Base-by-base conservation (phyloP, 2,797 vertebrate genomes). In the Podarcis siculus region DNA sequence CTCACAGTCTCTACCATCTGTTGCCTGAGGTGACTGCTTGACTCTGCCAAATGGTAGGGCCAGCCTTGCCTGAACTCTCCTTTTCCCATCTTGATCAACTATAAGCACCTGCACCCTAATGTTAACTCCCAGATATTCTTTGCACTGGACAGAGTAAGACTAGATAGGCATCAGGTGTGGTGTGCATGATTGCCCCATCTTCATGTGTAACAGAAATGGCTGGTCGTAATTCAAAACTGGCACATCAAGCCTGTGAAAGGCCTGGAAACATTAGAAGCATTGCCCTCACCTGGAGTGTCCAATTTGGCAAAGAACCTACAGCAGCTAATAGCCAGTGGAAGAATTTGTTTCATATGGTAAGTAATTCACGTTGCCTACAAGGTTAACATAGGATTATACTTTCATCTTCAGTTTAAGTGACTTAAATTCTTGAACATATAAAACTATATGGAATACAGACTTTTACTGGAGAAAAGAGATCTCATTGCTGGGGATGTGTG, bases 401-500 rank as follows among this genome's bases (percentile, higher is more conserved):
- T 86, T 4, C 3, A 10, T 79, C 67, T 89, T 87, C 5, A 79
- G 83, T 91, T 91, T 86, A 35, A 58, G 0, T 67, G 37, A 83
- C 32, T 79, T 77, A 32, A 5, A 10, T 82, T 82, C 78, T 5
- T n/a, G 82, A 87, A 77, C 0, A 6, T 67, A 82, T 84, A 67
- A 67, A 35, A 86, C 39, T 77, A 6, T 82, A 79, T 86, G 77
- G 64, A 39, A 79, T 39, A 82, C 8, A 71, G 80, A 78, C 7
- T 75, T 82, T 87, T 85, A 87, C 23, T 42, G 80, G 82, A 91
- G 89, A 49, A 73, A 71, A 95, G 88, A 55, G 66, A 67, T 1
- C 82, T 23, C 6, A 5, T 45, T 79, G 89, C 87, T 77, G 49
- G 89, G 2, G 2, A 83, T 25, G 82, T 64, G 69, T 79, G 37